A percentile compares a stretch with the other conserved stretches of the same genome.
Evolutionary conservation across 1,140 invertebrate genomes (phyloP).

Genomic region (Sycobia sp.): DNA sequence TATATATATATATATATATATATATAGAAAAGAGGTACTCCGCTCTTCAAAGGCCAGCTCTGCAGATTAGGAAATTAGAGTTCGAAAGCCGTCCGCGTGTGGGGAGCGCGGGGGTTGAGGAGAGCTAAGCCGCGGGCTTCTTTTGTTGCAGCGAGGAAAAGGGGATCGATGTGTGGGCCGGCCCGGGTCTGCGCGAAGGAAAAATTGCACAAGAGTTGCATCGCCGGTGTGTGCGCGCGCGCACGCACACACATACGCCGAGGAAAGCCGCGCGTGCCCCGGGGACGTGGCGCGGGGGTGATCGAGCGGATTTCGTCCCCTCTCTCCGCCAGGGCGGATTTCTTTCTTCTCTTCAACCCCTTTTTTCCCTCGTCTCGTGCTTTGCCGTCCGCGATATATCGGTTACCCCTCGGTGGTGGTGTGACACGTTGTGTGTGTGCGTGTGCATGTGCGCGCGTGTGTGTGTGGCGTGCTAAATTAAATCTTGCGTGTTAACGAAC

Average conservation of each 20-base stretch:
- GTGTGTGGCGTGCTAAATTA: constrained; percentile 19
- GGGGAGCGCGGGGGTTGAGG: not conserved
- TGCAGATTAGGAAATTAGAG: constrained; percentile 37
- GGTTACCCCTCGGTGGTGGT: no score
- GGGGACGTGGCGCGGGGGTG: not conserved
- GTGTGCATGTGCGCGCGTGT: no score
- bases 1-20: no score
- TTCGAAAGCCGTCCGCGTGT: constrained; percentile 23
- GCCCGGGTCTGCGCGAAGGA: not conserved
- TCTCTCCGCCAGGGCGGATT: not conserved
- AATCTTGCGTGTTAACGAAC: constrained; percentile 24
- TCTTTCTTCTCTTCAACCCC: not conserved
- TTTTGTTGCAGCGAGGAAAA: not conserved
- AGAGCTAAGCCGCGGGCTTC: constrained; percentile 16
- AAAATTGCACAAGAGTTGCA: not conserved
- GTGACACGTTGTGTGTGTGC: no score
- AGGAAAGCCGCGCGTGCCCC: not conserved
- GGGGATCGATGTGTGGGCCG: not conserved
- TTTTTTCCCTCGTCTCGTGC: not conserved
- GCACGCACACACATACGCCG: no score
- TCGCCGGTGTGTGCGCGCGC: no score
- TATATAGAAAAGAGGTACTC: no score
- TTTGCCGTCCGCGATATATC: constrained; percentile 18
- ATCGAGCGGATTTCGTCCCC: constrained; percentile 3
- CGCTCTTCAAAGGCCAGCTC: constrained; percentile 1